Base-by-base conservation (phyloP, 2,888 invertebrate genomes). In the Brachypterus glaber region DNA sequence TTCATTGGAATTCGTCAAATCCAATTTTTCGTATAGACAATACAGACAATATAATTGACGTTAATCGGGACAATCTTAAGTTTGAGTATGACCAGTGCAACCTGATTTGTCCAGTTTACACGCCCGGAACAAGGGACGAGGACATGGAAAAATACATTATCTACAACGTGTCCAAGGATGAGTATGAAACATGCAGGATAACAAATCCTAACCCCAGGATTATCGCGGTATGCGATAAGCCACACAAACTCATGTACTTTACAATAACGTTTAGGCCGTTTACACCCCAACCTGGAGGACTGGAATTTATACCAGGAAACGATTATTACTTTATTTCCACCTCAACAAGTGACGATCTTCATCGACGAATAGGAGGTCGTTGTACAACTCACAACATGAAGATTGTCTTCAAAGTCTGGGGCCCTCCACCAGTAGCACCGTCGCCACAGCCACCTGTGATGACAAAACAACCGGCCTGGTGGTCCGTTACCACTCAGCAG, bases 31-130 rank as follows among this genome's bases (percentile, higher is more conserved):
- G 92, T 69, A 92, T 92, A 77, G 92, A 93, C 76, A 93, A 93
- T 69, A 92, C 92, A 33, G 92, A 93, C 69, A 91, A 93, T 68
- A 90, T 93, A 67, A 91, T 92, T 66, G 92, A 93, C 68, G 84
- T 93, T 55, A 92, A 92, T 72, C 85, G 88, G 69, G 88, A 89
- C 51, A 92, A 92, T 66, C 50, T 63, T 52, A 85, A 86, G 60
- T 91, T 89, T 64, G 91, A 92, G 65, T 92, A 89, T 66, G 92
- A 93, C 67, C 92, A 92, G 72, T 91, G 92, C 58, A 91, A 92
- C 63, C 85, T 93, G 64, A 89, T 92, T 63, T 93, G 92, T 72
- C 92, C 92, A 34, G 86, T 87, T 40, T 92, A 92, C 62, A 79
- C 82, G 41, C 85, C 87, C 16, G 88, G 84, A 40, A 86, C 88